Evolutionary conservation across 2,888 invertebrate species (phyloP), one percentile per base, ranked within the genome.

Genomic region (Acleris literana): DNA sequence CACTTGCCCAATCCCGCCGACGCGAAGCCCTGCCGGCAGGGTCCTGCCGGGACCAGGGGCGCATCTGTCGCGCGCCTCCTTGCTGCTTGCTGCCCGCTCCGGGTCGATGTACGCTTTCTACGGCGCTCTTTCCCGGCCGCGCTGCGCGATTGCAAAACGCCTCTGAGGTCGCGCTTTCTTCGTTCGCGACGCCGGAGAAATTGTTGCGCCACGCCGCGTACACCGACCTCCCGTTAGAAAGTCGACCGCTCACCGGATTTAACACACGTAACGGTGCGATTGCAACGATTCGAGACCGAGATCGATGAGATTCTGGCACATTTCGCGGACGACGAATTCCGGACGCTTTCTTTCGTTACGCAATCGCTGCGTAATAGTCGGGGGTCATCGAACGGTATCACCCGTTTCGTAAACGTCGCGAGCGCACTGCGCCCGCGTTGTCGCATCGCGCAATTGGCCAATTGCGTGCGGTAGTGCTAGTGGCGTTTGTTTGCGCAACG

Each of bases 211-310:
- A 92, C 87, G 82, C 80, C 83, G 85, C 86, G 90, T 92, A 85
- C 91, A 87, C 88, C 91, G 92, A 90, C 92, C 90, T 87, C 92
- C 86, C 84, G 90, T 88, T 92, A 92, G 92, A 92, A 92, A 92
- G 92, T 91, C 91, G 87, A 87, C 88, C 91, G 86, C 84, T 90
- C 90, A 88, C 90, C 92, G 91, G 91, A 92, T 91, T 90, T 87
- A 87, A 89, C 88, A 86, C 79, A 87, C 90, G 88, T 92, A 90
- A 91, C 91, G 86, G 89, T 84, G 89, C 88, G 89, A 92, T 90
- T 91, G 91, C 90, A 86, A 86, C 85, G 79, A 88, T 87, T 88
- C 85, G 87, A 86, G 83, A 82, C 86, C 83, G 87, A 86, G 84
- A 87, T 85, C 84, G 80, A 85, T 80, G 84, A 82, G 83, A 86